Base-by-base conservation (phyloP, 2,888 invertebrate species). In the Watsonalla binaria region DNA sequence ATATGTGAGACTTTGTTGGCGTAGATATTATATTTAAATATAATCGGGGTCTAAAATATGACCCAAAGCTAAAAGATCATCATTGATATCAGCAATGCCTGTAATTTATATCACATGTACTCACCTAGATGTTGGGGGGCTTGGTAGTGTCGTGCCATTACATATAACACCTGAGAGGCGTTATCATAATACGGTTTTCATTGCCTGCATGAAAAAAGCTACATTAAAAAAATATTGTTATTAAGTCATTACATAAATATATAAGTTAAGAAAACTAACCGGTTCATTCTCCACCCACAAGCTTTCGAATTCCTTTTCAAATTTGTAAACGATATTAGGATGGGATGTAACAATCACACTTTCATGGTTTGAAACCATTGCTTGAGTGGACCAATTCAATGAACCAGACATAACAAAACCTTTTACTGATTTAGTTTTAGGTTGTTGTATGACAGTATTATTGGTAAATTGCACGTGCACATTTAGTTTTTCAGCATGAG, bases 371-470 rank as follows among this genome's bases (percentile, higher is more conserved):
- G 94, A 93, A 57, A 92, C 92, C 76, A 95, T 92, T 0, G 94
- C 95, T 65, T 93, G 92, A 58, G 92, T 90, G 1, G 96, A 95
- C 95, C 95, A 96, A 78, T 96, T 96, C 57, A 95, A 91, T 48
- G 95, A 95, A 45, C 96, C 96, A 58, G 92, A 93, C 71, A 95
- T 92, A 11, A 96, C 80, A 51, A 93, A 87, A 54, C 89, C 85
- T 68, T 76, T 86, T 1, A 69, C 58, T 52, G 62, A 65, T 58
- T 80, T 87, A 5, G 58, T 59, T 68, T 82, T 86, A n/a, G 54
- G 45, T 50, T 64, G 58, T 59, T 59, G 63, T 63, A 78, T 83
- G 0, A 68, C 14, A 51, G 53, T 62, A 45, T 65, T 63, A 58
- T 77, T 81, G 9, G 65, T 66, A 56, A 72, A 78, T 56, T 80